Conservation (phyloP, 2,113 vertebrate species). For the Paratilapia polleni region DNA sequence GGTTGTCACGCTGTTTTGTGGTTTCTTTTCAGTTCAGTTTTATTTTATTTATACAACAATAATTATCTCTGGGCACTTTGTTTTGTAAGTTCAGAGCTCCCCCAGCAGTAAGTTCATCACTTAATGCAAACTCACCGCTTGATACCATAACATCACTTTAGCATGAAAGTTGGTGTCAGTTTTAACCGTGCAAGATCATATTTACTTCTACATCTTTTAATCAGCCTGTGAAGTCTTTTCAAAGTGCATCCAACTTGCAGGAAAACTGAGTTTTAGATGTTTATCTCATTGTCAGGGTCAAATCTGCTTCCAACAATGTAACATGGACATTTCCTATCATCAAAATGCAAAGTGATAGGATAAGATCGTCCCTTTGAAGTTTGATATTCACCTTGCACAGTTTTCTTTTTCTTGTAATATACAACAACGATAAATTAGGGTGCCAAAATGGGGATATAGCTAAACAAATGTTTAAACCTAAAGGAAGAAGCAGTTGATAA, state of each 20-base stretch:
- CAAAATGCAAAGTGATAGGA: background rate
- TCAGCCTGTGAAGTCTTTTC: background rate
- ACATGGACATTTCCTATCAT: background rate
- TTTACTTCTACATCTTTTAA: slow-evolving; percentile 18
- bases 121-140: background rate
- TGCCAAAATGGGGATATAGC: background rate
- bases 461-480: background rate
- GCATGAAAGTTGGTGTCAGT: slow-evolving; percentile 7
- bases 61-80: too few relatives aligned
- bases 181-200: background rate
- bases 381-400: background rate
- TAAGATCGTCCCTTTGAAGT: background rate
- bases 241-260: background rate
- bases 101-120: background rate
- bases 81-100: too few relatives aligned
- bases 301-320: background rate
- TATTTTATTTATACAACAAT: too few relatives aligned
- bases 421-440: background rate
- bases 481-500: background rate
- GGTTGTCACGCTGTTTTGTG: too few relatives aligned
- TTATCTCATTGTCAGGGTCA: background rate
- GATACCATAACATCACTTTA: background rate
- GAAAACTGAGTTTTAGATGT: background rate
- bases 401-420: background rate
- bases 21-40: too few relatives aligned